Evolutionary conservation across 1,140 invertebrate species (phyloP), one percentile per base, ranked within the genome.

Genomic region (Zaprionus ornatus): DNA sequence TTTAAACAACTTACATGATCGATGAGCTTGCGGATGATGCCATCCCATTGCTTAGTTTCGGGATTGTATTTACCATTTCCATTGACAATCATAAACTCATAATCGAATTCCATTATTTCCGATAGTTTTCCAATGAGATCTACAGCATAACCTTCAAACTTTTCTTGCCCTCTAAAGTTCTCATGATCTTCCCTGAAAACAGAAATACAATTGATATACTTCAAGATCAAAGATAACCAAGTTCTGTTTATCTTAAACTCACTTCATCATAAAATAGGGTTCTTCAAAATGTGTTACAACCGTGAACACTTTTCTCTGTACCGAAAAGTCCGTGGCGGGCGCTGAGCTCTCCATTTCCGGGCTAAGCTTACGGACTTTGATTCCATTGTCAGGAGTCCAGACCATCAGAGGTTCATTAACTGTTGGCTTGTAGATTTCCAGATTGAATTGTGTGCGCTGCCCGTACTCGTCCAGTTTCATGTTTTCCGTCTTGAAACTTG

Each of bases 11-110:
- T 93, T 93, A 98, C 97, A 84, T 95, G 95, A 86, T 97, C 96
- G 23, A 98, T 93, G 2, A 98, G 91, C 68, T 97, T 95, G 62
- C 95, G 95, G 15, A 98, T 96, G 19, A 99, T 94, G 6, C 97
- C 98, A 90, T 97, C 95, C 97, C 97, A 98, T 77, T 95, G 93
- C 74, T 95, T 96, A 0, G 94, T 96, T 6, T 94, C 93, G 2
- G 94, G 91, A 85, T 97, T 93, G 13, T 94, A 95, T 52, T 94
- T 95, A 1, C 97, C 98, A 21, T 94, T 93, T 80, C 96, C 96
- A 1, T 94, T 94, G 2, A 95, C 95, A 4, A 97, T 90, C 87
- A 95, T 94, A 75, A 97, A 95, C 72, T 95, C 94, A 76, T 96
- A 98, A 76, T 95, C 96, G 69, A 98, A 97, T 93, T 94, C 95